Base-by-base conservation (phyloP, 1,140 invertebrate species). In the Apis cerana region DNA sequence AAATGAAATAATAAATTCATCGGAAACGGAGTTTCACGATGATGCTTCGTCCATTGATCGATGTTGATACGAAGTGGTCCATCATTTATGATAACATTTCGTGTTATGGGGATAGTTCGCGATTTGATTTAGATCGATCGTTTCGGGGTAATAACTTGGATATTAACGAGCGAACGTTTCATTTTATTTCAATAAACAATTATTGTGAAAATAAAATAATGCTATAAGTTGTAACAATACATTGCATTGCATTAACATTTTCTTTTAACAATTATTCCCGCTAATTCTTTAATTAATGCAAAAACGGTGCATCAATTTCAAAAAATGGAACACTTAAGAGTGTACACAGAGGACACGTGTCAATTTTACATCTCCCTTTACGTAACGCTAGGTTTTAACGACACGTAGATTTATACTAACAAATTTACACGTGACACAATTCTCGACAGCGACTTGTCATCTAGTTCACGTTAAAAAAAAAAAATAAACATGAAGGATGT, bases 21-120 rank as follows among this genome's bases (percentile, higher is more conserved):
- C 15, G 23, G 19, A 33, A 59, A 58, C 5, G 19, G 58, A 62
- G 13, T 15, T 27, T 27, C 15, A 59, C n/a, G 43, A 62, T n/a
- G 33, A 13, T 13, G 17, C 59, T 43, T 52, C 52, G 50, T 64
- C 59, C 17, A 75, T 75, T 64, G 74, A 75, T 75, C 50, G 58
- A 75, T 75, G 74, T 50, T 62, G 43, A 50, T 27, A 19, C 59
- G 74, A 62, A 75, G 17, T 52, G 11, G 74, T 27, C 43, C 48
- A 75, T 75, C 43, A 62, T 62, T 62, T 75, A 13, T 48, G 59
- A 23, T 62, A 23, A 52, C 74, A 13, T 58, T 74, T 21, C 74
- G 27, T 48, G 33, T 48, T 21, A 64, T n/a, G n/a, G 0, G 43
- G 10, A 64, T 17, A 62, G 19, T 10, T 52, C 43, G 33, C 2